Percentiles rank a stretch among this genome's conserved stretches.
phyloP scores from a whole-genome alignment of 23 tunicate species.

The Trididemnum clinides region DNA sequence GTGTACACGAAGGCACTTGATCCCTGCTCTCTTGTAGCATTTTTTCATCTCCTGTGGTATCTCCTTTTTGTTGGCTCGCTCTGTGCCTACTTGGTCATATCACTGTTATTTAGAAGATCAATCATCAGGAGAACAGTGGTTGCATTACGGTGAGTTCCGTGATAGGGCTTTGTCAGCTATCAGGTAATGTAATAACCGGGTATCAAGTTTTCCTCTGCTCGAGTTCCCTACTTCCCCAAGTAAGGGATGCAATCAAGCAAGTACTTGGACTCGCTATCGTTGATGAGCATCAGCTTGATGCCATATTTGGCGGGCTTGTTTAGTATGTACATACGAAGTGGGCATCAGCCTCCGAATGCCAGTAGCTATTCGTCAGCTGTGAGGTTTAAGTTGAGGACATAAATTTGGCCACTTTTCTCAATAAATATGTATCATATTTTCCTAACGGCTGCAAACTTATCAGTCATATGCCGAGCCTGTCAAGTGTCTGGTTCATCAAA shows the following conservation, averaged over 20 bases:
- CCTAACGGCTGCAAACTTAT: not conserved
- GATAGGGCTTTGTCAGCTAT: too few species aligned
- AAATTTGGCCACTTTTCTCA: not conserved
- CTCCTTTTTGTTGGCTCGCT: conserved; percentile 1
- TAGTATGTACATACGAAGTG: not conserved
- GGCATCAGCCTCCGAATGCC: not conserved
- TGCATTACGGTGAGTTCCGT: too few species aligned
- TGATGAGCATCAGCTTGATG: not conserved
- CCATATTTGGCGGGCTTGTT: not conserved
- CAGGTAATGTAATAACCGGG: too few species aligned
- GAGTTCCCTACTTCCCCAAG: not conserved
- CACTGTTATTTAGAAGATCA: too few species aligned
- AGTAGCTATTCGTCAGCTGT: not conserved
- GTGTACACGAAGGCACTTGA: conserved; percentile 7
- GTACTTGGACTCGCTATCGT: not conserved
- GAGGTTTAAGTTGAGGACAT: not conserved
- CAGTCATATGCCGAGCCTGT: not conserved
- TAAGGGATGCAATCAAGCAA: not conserved
- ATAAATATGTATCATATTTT: not conserved
- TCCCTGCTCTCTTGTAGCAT: not conserved
- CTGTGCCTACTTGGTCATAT: not conserved
- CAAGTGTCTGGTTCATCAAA: not conserved
- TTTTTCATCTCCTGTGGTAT: not conserved
- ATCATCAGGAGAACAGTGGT: too few species aligned
- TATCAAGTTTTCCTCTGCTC: not conserved